Conservation (phyloP, 2,797 vertebrate genomes). For the Hyperoplus immaculatus region DNA sequence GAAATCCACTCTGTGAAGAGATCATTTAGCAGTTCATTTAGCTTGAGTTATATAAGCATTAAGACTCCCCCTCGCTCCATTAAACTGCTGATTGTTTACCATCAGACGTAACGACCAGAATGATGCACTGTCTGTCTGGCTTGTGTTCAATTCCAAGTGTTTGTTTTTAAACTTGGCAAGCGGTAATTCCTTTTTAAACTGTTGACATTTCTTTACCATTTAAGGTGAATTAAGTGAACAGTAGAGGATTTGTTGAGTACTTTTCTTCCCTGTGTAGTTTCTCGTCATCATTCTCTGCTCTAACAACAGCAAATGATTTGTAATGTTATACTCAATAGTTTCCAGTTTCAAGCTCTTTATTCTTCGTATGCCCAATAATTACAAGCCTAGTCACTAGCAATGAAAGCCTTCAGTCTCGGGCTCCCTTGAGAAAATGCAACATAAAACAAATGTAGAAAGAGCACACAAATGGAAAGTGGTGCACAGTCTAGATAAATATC, state of each 20-base stretch:
- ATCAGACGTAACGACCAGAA: background rate
- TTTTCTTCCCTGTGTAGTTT: background rate
- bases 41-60: background rate
- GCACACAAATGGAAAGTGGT: too few relatives aligned
- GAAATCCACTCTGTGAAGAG: slow-evolving; percentile 88
- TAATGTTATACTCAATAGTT: background rate
- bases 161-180: slow-evolving; percentile 13
- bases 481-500: too few relatives aligned
- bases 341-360: too few relatives aligned
- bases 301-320: slow-evolving; percentile 3
- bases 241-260: background rate
- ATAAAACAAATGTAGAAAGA: too few relatives aligned
- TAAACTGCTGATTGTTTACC: background rate
- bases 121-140: background rate
- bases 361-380: too few relatives aligned
- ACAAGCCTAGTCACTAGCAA: too few relatives aligned
- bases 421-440: too few relatives aligned
- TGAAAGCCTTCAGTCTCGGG: too few relatives aligned
- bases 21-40: background rate
- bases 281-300: background rate
- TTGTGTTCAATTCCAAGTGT: background rate
- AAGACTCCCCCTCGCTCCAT: background rate
- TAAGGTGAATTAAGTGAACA: slow-evolving; percentile 14
- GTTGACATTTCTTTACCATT: slow-evolving; percentile 1
- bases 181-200: background rate